These are phyloP conservation scores for Clangula hyemalis DNA, from an alignment of 2,797 vertebrate species.

Conservation along the genomic window DNA sequence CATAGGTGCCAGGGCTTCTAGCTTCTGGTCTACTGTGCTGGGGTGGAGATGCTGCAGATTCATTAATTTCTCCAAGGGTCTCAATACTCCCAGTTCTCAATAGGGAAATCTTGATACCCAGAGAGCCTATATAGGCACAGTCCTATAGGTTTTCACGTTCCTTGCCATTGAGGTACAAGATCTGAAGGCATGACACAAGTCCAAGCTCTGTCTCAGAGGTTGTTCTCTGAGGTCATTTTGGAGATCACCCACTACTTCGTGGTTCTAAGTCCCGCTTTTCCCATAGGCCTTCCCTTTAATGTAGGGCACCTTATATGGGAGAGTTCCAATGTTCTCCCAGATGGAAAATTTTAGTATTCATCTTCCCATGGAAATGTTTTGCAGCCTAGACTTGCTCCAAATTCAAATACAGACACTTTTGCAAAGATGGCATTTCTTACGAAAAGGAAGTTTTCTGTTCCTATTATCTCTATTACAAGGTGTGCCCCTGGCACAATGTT, in stretches of 20 bases:
- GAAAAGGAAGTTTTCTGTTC: background rate
- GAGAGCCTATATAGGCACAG: background rate
- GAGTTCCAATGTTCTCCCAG: background rate
- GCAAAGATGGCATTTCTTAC: background rate
- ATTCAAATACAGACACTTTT: background rate
- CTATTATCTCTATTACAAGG: background rate
- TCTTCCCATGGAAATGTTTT: background rate
- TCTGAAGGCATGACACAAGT: fast-evolving
- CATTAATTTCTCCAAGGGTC: fast-evolving
- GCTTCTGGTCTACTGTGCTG: background rate
- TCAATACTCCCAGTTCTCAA: background rate
- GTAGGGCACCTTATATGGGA: background rate
- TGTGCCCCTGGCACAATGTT: background rate
- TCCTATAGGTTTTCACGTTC: background rate
- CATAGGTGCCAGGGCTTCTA: background rate
- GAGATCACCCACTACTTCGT: background rate
- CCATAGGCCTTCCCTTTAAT: background rate
- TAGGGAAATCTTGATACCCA: background rate
- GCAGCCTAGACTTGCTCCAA: background rate
- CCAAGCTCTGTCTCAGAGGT: fast-evolving
- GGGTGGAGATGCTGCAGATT: background rate
- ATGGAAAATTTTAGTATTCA: background rate
- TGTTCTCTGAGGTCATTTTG: background rate
- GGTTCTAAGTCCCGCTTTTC: background rate
- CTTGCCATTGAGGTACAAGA: background rate